Base-by-base conservation (phyloP, 2,113 vertebrate species). In the Tetrax tetrax region DNA sequence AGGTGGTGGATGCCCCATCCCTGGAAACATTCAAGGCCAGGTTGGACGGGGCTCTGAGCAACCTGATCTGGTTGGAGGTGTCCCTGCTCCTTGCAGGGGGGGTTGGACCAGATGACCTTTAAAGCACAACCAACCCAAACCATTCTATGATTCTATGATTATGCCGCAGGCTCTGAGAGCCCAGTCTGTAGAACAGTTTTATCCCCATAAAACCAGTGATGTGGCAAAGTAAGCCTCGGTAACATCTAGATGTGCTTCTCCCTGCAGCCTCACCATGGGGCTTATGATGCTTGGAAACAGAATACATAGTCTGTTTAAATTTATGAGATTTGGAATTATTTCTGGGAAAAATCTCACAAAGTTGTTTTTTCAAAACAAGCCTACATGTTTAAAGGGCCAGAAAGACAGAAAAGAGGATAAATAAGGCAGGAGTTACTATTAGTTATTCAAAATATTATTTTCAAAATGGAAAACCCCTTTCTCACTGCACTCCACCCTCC, bases 191-290 rank as follows among this genome's bases (percentile, higher is more conserved):
- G 50, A 47, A 56, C 29, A 77, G 56, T 48, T 88, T 89, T 86
- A 81, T 60, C 38, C 47, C 51, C 68, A 51, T 86, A 90, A 95
- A 96, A 80, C 17, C 71, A 86, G 71, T 29, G 60, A 77, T 29
- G 64, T 56, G 71, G 54, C 59, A 94, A 90, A 86, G 43, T 78
- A 90, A 93, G 59, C 33, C 23, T 70, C 8, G 13, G 54, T 68
- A 64, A 68, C 14, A 66, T 35, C 61, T 60, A 28, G 35, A 81
- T 53, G 65, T 71, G 33, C 51, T 94, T 87, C 9, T 8, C 64
- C 53, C 70, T 71, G 74, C 66, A 95, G 77, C 35, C 48, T 89
- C 61, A 68, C 83, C 0, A 0, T 41, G 74, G 57, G 69, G 63
- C 51, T 95, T 91, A 65, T 21, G 54, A 31, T 47, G 70, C 66